phyloP scores from a whole-genome alignment of 2,797 vertebrate species.

The Acropternis orthonyx region DNA sequence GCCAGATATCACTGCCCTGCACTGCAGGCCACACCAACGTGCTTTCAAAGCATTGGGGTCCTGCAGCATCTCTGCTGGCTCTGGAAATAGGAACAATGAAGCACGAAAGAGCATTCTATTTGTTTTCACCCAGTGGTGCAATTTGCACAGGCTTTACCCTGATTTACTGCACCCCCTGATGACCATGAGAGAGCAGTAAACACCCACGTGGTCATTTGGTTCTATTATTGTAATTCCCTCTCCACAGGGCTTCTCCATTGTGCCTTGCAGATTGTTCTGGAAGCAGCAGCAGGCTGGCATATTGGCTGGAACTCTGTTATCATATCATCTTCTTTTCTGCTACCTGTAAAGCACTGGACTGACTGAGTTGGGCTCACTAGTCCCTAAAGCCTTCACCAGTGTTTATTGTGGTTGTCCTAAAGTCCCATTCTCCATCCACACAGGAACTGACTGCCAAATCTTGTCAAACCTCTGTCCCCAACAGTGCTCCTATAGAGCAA shows the following conservation, averaged over 20 bases:
- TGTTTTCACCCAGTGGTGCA: background rate
- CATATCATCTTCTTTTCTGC: background rate
- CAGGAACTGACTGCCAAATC: background rate
- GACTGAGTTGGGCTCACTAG: background rate
- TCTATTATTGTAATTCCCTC: constrained; percentile 47
- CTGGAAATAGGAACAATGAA: background rate
- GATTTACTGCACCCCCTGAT: constrained; percentile 5
- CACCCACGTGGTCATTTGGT: constrained; percentile 7
- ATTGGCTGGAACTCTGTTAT: background rate
- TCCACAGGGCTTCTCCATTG: constrained; percentile 4
- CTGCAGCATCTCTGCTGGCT: background rate
- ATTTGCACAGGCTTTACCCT: constrained; percentile 2
- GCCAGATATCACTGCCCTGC: accelerated
- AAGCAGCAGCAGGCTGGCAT: background rate
- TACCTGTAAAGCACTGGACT: constrained; percentile 2
- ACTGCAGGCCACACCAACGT: accelerated
- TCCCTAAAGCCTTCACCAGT: background rate
- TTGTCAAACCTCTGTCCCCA: background rate
- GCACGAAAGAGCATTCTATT: background rate
- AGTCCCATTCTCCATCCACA: background rate
- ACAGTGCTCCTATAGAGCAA: background rate
- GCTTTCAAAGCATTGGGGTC: background rate
- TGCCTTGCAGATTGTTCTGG: background rate
- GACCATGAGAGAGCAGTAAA: constrained; percentile 29
- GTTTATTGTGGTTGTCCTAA: background rate